Evolutionary conservation across 1,140 invertebrate species (phyloP), one percentile per base, ranked within the genome.

Genomic region (Anoplophora glabripennis): DNA sequence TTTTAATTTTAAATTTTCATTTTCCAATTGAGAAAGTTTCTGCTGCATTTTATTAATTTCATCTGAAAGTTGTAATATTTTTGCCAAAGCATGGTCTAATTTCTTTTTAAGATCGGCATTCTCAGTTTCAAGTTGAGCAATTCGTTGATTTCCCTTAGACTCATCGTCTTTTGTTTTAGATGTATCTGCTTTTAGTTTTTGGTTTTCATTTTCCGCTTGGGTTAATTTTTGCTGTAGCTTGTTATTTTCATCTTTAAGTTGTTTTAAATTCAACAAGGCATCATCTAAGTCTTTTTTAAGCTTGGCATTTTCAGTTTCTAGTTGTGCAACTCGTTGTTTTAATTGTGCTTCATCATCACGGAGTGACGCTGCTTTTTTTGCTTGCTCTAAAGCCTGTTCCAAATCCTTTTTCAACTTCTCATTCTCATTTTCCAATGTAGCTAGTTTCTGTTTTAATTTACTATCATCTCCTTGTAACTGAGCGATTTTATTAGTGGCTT

Each of bases 81-180:
- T 37, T 4, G 53, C 41, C 4, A 36, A 14, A 7, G 49, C 17
- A 38, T 21, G 34, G 40, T 52, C 34, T 18, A 67, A 34, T 18
- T 67, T 53, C 45, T 64, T 64, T 38, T 61, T 61, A 12, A 61
- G n/a, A 38, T 61, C 59, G 2, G 14, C 12, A n/a, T 62, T 67
- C 10, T 64, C 62, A 5, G 18, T 15, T 35, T 64, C 54, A 21
- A 58, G 18, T 38, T 61, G 44, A 0, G 58, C 55, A 4, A 62
- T 9, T 28, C 44, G 45, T 34, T 67, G 40, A 38, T 64, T 67
- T 17, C 63, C 28, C 38, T 63, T 65, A n/a, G 37, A 35, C 1
- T 61, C 53, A 11, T 51, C 57, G 10, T 33, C 18, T 52, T 33
- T 58, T 15, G 41, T 42, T 14, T 12, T 41, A 45, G 54, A 17